Conservation (phyloP, 2,888 invertebrate species). For the Vannuccia rotundouncinata region DNA sequence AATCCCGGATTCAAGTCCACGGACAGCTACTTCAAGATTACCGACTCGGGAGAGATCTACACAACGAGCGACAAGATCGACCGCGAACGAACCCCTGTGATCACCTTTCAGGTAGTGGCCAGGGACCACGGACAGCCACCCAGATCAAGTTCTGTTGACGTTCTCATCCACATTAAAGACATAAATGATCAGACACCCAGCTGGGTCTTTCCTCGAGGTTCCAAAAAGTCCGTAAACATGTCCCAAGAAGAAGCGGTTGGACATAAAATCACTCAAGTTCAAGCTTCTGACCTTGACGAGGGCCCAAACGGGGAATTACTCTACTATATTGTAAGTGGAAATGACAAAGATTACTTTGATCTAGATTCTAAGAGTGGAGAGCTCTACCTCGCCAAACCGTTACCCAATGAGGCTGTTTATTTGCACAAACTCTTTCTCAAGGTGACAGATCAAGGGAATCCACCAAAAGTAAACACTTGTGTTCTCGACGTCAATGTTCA, state of each 20-base stretch:
- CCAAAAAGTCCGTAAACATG: conserved; percentile 32
- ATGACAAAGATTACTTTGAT: conserved; percentile 27
- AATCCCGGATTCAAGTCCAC: conserved; percentile 27
- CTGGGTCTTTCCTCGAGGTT: conserved; percentile 21
- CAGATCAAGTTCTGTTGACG: conserved; percentile 25
- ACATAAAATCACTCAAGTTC: conserved; percentile 10
- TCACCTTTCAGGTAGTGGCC: conserved; percentile 27
- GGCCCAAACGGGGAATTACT: not conserved
- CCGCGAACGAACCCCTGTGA: conserved; percentile 28
- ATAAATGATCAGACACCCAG: conserved; percentile 34
- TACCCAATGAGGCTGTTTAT: not conserved
- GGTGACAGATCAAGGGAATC: conserved; percentile 29
- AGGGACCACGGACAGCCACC: conserved; percentile 27
- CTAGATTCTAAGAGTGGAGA: conserved; percentile 21
- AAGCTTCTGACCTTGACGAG: conserved; percentile 30
- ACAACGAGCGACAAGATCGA: conserved; percentile 32
- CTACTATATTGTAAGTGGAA: conserved; percentile 31
- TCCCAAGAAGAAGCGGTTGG: conserved; percentile 34
- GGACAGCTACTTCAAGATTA: conserved; percentile 29
- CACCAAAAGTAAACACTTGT: conserved; percentile 7
- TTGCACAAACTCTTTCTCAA: not conserved
- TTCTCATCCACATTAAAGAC: conserved; percentile 36
- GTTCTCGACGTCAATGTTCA: not conserved
- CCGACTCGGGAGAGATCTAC: conserved; percentile 30
- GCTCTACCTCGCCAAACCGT: conserved; percentile 25